Evolutionary conservation across 2,888 invertebrate species (phyloP).

Genomic region (Ischnura elegans): DNA sequence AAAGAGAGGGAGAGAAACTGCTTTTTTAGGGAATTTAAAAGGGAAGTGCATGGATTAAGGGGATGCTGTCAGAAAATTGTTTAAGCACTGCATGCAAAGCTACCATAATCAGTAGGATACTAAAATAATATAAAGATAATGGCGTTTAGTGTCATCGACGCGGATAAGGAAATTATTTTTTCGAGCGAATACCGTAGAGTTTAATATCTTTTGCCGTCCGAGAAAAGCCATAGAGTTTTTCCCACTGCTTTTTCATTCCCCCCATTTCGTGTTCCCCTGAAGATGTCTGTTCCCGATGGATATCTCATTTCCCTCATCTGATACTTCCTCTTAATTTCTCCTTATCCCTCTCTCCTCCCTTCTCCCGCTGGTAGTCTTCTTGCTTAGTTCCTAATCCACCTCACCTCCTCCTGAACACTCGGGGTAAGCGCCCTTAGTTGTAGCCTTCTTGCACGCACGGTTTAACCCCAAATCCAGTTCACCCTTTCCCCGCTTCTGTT

Average conservation of each 20-base stretch:
- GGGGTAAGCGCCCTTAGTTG: background rate
- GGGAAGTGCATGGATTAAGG: no score
- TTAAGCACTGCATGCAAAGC: no score
- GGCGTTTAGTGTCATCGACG: no score
- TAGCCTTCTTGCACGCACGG: background rate
- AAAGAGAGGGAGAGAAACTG: no score
- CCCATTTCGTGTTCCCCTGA: background rate
- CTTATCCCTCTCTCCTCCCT: background rate
- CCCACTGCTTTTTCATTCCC: background rate
- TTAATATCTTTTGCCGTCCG: background rate
- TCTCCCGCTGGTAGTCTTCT: background rate
- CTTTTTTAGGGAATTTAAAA: no score
- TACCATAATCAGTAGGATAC: no score
- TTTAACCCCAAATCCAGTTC: background rate
- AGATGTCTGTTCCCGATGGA: background rate
- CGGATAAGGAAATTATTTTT: background rate
- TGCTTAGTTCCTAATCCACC: background rate
- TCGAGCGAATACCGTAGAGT: background rate
- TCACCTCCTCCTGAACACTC: background rate
- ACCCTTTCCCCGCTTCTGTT: background rate
- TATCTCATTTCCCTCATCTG: constrained; percentile 41
- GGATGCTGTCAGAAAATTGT: no score
- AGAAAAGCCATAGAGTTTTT: background rate
- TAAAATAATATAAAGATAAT: no score
- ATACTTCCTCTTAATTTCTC: background rate